phyloP scores from a whole-genome alignment of 2,888 invertebrate genomes.

The Cerastis leucographa region DNA sequence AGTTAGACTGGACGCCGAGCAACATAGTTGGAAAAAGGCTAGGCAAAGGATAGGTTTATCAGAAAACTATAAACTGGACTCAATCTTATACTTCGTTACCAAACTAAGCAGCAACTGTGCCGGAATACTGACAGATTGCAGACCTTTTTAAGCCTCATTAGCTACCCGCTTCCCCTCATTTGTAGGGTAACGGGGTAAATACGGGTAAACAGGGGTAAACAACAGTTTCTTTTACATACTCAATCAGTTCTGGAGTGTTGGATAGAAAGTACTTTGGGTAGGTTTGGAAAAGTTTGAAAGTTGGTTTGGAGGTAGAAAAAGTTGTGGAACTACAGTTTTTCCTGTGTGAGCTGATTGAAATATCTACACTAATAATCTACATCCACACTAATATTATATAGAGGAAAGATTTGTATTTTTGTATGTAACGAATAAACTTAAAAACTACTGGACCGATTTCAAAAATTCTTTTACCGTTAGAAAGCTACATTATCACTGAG shows the following conservation, averaged over 20 bases:
- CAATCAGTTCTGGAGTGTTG: constrained; percentile 54
- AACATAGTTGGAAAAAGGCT: no score
- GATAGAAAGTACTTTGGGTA: constrained; percentile 12
- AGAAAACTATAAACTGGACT: background rate
- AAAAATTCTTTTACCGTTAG: no score
- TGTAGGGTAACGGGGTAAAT: constrained; percentile 55
- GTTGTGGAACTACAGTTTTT: background rate
- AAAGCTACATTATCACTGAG: no score
- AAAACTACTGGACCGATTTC: no score
- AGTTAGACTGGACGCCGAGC: no score
- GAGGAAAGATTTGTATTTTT: no score
- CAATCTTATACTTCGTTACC: constrained; percentile 21
- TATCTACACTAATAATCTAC: no score
- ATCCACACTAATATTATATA: no score
- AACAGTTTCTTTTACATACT: constrained; percentile 50
- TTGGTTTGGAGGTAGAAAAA: background rate
- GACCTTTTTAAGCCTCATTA: constrained; percentile 63
- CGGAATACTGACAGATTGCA: constrained; percentile 47
- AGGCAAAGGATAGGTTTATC: constrained; percentile 1
- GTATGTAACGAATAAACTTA: no score
- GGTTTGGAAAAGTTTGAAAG: background rate
- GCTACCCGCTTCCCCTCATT: constrained; percentile 51
- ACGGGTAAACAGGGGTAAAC: constrained; percentile 43
- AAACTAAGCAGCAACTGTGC: constrained; percentile 9
- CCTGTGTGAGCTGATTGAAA: background rate